Evolutionary conservation across 1,140 invertebrate species (phyloP).

Genomic region (Triops cancriformis): DNA sequence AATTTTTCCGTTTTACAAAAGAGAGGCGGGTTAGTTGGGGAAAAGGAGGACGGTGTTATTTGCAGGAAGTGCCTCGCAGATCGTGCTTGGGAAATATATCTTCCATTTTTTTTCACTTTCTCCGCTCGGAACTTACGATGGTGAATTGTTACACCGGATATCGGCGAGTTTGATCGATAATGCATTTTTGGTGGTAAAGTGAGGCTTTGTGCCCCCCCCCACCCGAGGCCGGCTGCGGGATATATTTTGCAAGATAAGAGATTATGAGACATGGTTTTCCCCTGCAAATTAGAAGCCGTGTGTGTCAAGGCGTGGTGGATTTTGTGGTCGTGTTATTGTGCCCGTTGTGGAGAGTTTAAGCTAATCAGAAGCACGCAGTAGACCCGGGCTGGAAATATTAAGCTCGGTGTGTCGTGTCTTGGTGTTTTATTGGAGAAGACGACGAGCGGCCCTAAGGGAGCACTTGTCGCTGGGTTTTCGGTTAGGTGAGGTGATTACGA

Average conservation of each 20-base stretch:
- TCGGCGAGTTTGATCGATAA: constrained; percentile 7
- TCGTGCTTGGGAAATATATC: neutral
- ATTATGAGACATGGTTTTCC: neutral
- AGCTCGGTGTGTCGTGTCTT: neutral
- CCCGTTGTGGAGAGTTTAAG: neutral
- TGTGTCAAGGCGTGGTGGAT: constrained; percentile 5
- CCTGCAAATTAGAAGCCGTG: neutral
- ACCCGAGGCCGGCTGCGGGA: neutral
- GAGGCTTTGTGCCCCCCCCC: neutral
- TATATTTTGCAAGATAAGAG: neutral
- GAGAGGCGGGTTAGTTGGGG: neutral
- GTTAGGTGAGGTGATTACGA: neutral
- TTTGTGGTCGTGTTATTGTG: neutral
- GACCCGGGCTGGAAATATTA: neutral
- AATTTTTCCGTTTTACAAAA: neutral
- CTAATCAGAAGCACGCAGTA: neutral
- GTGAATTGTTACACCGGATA: neutral
- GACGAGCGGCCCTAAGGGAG: neutral
- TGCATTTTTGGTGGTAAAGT: neutral
- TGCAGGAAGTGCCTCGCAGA: neutral
- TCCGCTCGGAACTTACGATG: neutral
- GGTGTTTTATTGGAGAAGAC: neutral
- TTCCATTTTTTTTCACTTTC: neutral
- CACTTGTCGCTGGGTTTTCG: neutral
- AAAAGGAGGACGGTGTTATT: neutral